Evolutionary conservation across 2,797 vertebrate species (phyloP).

Genomic region (Sus cebifrons): DNA sequence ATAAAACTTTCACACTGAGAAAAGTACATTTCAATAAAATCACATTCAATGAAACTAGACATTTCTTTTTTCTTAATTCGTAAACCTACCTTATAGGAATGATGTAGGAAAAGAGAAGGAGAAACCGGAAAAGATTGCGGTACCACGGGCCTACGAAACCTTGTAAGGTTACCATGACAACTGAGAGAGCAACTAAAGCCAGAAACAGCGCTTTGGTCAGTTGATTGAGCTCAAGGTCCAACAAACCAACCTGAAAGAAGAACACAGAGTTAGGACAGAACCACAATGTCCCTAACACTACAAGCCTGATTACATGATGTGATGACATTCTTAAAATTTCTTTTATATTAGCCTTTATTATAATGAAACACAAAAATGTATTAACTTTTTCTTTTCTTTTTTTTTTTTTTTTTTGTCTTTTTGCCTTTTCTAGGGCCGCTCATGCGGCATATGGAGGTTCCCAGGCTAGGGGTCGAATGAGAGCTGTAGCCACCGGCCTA

Average conservation of each 20-base stretch:
- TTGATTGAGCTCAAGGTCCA: slow-evolving; percentile 98
- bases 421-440: too few species aligned
- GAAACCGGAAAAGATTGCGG: slow-evolving; percentile 97
- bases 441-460: too few species aligned
- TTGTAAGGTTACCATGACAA: slow-evolving; percentile 97
- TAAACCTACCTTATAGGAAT: slow-evolving; percentile 97
- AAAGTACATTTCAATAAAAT: slow-evolving; percentile 81
- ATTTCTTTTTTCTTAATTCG: slow-evolving; percentile 76
- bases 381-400: background rate
- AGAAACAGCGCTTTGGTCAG: slow-evolving; percentile 98
- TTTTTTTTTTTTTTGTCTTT: too few species aligned
- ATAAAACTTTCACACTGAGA: slow-evolving; percentile 65
- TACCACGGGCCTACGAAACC: slow-evolving; percentile 97
- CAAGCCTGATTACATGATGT: fast-evolving
- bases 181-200: slow-evolving; percentile 95
- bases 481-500: too few species aligned
- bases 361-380: background rate
- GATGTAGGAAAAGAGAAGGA: slow-evolving; percentile 99
- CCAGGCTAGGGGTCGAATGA: too few species aligned
- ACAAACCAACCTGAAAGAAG: slow-evolving; percentile 93
- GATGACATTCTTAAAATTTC: background rate
- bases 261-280: slow-evolving; percentile 40
- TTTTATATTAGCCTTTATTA: background rate
- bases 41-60: slow-evolving; percentile 84
- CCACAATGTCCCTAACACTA: background rate